phyloP scores from a whole-genome alignment of 2,888 invertebrate species.

The Hyles lineata region DNA sequence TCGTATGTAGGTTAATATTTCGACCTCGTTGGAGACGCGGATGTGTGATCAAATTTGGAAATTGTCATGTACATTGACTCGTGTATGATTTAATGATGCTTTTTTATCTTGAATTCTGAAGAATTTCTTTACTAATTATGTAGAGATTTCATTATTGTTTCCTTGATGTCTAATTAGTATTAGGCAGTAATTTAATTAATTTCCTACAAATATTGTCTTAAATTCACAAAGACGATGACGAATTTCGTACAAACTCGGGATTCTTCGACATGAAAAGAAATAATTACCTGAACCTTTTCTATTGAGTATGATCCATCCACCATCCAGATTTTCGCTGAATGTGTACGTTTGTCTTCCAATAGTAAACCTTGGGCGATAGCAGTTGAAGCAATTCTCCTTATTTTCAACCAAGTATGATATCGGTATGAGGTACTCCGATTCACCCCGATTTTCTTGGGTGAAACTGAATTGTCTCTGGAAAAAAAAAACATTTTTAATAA shows the following conservation, averaged over 20 bases:
- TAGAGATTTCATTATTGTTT: no score
- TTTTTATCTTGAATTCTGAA: no score
- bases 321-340: constrained; percentile 71
- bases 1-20: constrained; percentile 15
- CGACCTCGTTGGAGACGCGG: not conserved
- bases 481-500: constrained; percentile 26
- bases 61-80: not conserved
- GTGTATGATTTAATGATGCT: no score
- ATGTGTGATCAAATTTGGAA: no score
- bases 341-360: constrained; percentile 68
- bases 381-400: constrained; percentile 72
- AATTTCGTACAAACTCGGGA: not conserved
- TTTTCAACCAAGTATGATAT: constrained; percentile 73
- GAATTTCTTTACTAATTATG: no score
- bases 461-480: constrained; percentile 74
- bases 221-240: no score
- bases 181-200: no score
- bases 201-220: no score
- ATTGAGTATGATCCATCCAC: constrained; percentile 77
- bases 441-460: constrained; percentile 51
- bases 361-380: constrained; percentile 71
- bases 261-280: no score
- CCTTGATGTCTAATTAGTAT: no score
- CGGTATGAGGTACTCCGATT: constrained; percentile 70
- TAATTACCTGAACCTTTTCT: constrained; percentile 70